Conservation (phyloP, 1,140 invertebrate genomes). For the Megathymus violae region DNA sequence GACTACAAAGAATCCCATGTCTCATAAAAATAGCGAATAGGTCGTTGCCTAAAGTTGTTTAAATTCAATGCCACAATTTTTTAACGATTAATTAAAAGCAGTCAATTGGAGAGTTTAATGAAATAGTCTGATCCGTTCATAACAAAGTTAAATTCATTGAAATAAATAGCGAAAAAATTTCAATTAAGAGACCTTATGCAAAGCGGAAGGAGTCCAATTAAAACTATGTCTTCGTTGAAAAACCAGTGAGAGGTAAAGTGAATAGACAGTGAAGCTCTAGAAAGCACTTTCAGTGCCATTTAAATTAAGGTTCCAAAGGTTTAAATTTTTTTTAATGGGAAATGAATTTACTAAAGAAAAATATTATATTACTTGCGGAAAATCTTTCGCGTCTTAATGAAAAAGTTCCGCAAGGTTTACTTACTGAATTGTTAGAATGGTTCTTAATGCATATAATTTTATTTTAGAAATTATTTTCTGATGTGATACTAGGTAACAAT, state of each 20-base stretch:
- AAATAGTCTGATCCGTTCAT: slow-evolving; percentile 39
- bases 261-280: slow-evolving; percentile 57
- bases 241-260: slow-evolving; percentile 59
- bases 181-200: slow-evolving; percentile 61
- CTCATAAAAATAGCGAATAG: no score
- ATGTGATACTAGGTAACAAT: not conserved
- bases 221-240: slow-evolving; percentile 65
- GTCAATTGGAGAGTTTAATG: not conserved
- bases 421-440: slow-evolving; percentile 28
- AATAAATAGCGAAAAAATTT: slow-evolving; percentile 61
- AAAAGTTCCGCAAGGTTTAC: slow-evolving; percentile 33
- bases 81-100: not conserved
- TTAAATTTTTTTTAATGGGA: slow-evolving; percentile 52
- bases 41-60: no score
- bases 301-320: slow-evolving; percentile 58
- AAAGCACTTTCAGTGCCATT: slow-evolving; percentile 58
- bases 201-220: slow-evolving; percentile 67
- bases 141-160: slow-evolving; percentile 47
- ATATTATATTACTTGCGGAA: slow-evolving; percentile 28
- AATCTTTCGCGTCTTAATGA: slow-evolving; percentile 38
- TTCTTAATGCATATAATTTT: slow-evolving; percentile 14
- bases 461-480: not conserved
- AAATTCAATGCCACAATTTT: not conserved
- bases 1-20: no score
- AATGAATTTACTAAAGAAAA: slow-evolving; percentile 41